Percentiles rank a stretch among this genome's conserved stretches.
Evolutionary conservation across 2,113 vertebrate species (phyloP).

Genomic region (Condylura cristata): DNA sequence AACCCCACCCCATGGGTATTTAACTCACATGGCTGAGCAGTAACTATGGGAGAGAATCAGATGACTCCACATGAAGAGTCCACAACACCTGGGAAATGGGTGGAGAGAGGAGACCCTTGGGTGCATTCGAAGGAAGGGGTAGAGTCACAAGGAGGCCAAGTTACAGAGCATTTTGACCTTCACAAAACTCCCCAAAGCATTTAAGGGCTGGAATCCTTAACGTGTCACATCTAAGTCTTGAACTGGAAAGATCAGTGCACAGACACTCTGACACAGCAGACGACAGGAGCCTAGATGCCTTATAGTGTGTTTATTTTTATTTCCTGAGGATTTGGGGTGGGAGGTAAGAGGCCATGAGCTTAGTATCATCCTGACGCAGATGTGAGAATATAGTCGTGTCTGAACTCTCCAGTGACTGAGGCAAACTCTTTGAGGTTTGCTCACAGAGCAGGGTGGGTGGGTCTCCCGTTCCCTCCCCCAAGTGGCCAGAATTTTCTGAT

Average conservation of each 20-base stretch:
- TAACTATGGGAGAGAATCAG: not conserved
- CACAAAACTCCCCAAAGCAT: not conserved
- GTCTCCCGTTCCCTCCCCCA: conserved; percentile 41
- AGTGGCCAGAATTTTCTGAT: not conserved
- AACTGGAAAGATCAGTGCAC: not conserved
- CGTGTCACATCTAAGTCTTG: not conserved
- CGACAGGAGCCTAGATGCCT: not conserved
- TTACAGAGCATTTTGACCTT: not conserved
- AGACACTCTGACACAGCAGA: not conserved
- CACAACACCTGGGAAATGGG: not conserved
- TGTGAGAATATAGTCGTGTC: not conserved
- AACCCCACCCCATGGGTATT: not conserved
- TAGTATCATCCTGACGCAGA: not conserved
- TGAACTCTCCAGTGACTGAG: not conserved
- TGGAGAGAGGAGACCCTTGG: not conserved
- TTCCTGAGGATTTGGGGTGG: not conserved
- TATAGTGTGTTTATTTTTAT: not conserved
- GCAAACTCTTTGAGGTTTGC: not conserved
- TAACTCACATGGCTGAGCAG: not conserved
- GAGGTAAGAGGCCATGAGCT: not conserved
- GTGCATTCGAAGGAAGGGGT: not conserved
- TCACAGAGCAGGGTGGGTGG: not conserved
- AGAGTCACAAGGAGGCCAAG: not conserved
- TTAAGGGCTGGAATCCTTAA: not conserved
- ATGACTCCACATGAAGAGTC: not conserved